Evolutionary conservation across 2,113 vertebrate species (phyloP).

Genomic region (Cromileptes altivelis): DNA sequence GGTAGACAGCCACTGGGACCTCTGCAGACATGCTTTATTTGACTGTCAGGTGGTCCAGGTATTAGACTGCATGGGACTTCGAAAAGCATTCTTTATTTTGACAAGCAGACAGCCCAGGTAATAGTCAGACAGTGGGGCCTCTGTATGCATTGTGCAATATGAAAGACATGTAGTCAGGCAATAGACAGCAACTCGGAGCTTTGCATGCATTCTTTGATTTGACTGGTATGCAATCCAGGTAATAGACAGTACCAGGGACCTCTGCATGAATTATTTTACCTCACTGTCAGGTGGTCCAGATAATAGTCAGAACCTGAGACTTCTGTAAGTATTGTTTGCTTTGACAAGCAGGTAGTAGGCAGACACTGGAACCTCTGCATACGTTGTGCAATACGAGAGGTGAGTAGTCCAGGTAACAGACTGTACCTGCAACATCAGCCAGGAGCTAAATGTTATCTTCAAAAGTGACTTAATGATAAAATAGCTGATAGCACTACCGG

Average conservation of each 20-base stretch:
- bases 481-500: not conserved
- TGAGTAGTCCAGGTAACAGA: not conserved
- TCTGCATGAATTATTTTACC: not conserved
- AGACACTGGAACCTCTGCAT: not conserved
- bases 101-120: constrained; percentile 28
- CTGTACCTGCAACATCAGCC: not conserved
- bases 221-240: constrained; percentile 87
- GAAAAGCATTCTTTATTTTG: not conserved
- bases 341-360: constrained; percentile 83
- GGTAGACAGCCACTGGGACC: no score
- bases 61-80: constrained; percentile 42
- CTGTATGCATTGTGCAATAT: not conserved
- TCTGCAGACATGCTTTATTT: no score
- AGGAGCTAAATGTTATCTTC: not conserved
- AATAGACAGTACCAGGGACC: constrained; percentile 30
- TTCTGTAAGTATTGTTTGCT: constrained; percentile 46
- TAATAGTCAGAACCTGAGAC: not conserved
- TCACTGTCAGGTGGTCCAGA: no score
- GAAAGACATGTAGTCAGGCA: constrained; percentile 16
- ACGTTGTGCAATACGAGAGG: not conserved
- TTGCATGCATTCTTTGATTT: constrained; percentile 47
- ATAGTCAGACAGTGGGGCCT: not conserved
- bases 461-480: not conserved
- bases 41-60: constrained; percentile 91
- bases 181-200: not conserved